phyloP scores from a whole-genome alignment of 2,888 invertebrate genomes.

The Drosophila mimetica region DNA sequence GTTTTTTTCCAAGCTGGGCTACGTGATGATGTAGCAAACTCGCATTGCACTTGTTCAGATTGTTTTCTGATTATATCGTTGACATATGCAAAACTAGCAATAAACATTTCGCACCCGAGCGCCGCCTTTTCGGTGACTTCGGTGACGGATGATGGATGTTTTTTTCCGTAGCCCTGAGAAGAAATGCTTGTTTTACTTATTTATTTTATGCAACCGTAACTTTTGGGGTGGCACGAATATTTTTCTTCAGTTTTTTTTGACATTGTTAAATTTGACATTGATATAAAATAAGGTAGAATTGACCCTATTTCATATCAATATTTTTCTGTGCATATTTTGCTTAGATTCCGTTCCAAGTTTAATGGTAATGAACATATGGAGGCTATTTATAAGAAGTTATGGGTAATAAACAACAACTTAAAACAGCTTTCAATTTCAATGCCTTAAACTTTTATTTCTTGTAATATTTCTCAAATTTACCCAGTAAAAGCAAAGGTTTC shows the following conservation, averaged over 20 bases:
- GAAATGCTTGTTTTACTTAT: not conserved
- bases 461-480: too few species aligned
- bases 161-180: not conserved
- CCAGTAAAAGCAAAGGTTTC: too few species aligned
- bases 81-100: slow-evolving; percentile 31
- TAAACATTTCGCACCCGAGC: slow-evolving; percentile 15
- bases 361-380: too few species aligned
- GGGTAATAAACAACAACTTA: too few species aligned
- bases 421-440: too few species aligned
- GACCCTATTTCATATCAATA: too few species aligned
- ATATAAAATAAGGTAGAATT: too few species aligned
- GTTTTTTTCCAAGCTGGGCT: not conserved
- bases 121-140: not conserved
- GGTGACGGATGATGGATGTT: not conserved
- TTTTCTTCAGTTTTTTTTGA: not conserved
- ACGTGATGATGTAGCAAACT: slow-evolving; percentile 1
- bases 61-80: slow-evolving; percentile 20
- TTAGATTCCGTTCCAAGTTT: too few species aligned
- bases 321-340: too few species aligned
- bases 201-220: not conserved
- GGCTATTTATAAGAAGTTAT: too few species aligned
- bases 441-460: too few species aligned
- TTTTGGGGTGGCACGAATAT: not conserved
- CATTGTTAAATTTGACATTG: too few species aligned
- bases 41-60: not conserved